Base-by-base conservation (phyloP, 2,888 invertebrate genomes). In the Lomographa bimaculata region DNA sequence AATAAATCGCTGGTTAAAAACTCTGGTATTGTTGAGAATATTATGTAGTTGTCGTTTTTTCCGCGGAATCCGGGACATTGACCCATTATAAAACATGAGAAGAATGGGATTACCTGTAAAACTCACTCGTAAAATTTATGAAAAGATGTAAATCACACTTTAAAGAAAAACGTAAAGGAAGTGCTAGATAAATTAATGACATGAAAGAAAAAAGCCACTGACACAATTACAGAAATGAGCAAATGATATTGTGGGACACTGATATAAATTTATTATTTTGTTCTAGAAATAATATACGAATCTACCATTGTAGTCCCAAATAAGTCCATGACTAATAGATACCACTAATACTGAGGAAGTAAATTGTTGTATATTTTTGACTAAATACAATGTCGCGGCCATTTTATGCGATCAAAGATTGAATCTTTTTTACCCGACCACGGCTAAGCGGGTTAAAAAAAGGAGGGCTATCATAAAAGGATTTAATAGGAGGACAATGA, bases 71-170 rank as follows among this genome's bases (percentile, higher is more conserved):
- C 48, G 46, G 66, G 55, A 37, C 66, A 50, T 65, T 66, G 68
- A 64, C 62, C 68, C 50, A 49, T 44, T 58, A 59, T 52, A 46
- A 63, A 49, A 48, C 43, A 39, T 39, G 19, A 33, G 47, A 56
- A 44, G 49, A 54, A 52, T 57, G 43, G 44, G 53, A 57, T 60
- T 57, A 64, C 65, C 62, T 63, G 66, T 51, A 54, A 54, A 62
- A 55, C 25, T 46, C 26, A 41, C 53, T 59, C 54, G 54, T 60
- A 60, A 60, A 61, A 53, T 57, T 55, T 36, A 41, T 41, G 47
- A 50, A 38, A 38, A 35, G 47, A 50, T 46, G 45, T 51, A 44
- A 51, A 54, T 54, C 47, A 54, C 40, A 42, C 27, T 46, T 48
- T 33, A 46, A 50, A 50, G 50, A 46, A 41, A 42, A 39, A 46